Base-by-base conservation (phyloP, 2,797 vertebrate species). In the Crenichthys baileyi region DNA sequence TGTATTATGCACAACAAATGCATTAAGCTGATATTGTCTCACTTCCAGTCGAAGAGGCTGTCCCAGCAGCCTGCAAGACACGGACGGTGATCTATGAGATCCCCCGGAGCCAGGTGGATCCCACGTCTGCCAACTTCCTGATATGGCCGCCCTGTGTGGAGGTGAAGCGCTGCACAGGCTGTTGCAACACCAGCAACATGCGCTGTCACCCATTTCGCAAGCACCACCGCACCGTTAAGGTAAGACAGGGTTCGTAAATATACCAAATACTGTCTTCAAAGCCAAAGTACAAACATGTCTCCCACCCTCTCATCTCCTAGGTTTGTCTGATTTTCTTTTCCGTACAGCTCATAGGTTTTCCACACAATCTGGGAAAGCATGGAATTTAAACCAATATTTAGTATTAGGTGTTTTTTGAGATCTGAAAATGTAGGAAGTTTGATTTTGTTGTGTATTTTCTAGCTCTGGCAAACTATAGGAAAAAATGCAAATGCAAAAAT, bases 101-200 rank as follows among this genome's bases (percentile, higher is more conserved):
- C 90, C 97, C 97, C 92, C 96, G 97, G 94, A 98, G 97, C 92
- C 97, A 98, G 95, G 97, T 98, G 80, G 97, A 98, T 92, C 96
- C 97, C 89, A 97, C 97, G 7, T 97, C 97, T 11, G 97, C 97
- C 93, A 98, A 98, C 94, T 98, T 99, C 93, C 95, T 99, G 95
- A 97, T 99, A 93, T 99, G 98, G 97, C 97, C 98, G 0, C 96
- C 97, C 18, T 98, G 97, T 7, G 97, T 98, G 94, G 97, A 98
- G 95, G 97, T 98, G 94, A 97, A 96, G 80, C 97, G 97, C 81
- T 98, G 97, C 91, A 98, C 97, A 0, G 97, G 97, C 90, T 98
- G 97, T 90, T 95, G 94, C 91, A 95, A 95, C 93, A 98, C 97
- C 77, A 97, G 97, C 94, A 98, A 97, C 0, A 96, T 98, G 94